phyloP scores from a whole-genome alignment of 1,140 invertebrate species.

The Plectus sambesii region DNA sequence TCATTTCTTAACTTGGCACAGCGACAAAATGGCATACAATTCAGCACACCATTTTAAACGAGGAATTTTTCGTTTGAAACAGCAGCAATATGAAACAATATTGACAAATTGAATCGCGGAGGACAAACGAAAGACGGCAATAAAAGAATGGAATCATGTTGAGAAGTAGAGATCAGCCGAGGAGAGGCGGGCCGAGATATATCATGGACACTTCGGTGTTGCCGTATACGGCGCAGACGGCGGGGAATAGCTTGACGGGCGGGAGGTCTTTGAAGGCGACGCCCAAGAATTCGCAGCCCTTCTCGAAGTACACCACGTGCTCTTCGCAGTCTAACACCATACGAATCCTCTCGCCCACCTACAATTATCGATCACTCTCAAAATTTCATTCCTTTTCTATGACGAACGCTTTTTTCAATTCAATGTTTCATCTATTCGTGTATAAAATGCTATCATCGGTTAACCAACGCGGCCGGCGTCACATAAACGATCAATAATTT shows the following conservation, averaged over 20 bases:
- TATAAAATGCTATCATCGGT: too few species aligned
- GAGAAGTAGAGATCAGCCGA: too few species aligned
- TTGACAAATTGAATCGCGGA: too few species aligned
- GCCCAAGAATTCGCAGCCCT: constrained; percentile 94
- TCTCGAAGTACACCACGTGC: constrained; percentile 91
- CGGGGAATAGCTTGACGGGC: constrained; percentile 81
- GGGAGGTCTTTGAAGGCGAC: constrained; percentile 90
- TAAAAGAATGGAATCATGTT: too few species aligned
- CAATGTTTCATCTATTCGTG: background rate
- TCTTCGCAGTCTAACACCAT: constrained; percentile 95
- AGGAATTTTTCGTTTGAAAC: too few species aligned
- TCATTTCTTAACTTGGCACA: too few species aligned
- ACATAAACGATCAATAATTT: too few species aligned
- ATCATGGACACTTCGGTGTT: constrained; percentile 99
- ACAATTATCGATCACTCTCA: constrained; percentile 43
- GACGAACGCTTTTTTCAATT: background rate
- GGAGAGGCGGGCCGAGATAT: constrained; percentile 63
- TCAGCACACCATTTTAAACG: too few species aligned
- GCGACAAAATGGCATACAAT: too few species aligned
- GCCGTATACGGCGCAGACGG: constrained; percentile 92
- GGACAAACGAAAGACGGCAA: too few species aligned
- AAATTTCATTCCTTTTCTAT: constrained; percentile 1
- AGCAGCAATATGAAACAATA: too few species aligned
- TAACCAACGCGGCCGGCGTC: too few species aligned
- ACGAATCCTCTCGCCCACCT: constrained; percentile 89